A percentile compares a stretch with the other conserved stretches of the same genome.
phyloP scores from a whole-genome alignment of 2,113 vertebrate species.

The Albula glossodonta region DNA sequence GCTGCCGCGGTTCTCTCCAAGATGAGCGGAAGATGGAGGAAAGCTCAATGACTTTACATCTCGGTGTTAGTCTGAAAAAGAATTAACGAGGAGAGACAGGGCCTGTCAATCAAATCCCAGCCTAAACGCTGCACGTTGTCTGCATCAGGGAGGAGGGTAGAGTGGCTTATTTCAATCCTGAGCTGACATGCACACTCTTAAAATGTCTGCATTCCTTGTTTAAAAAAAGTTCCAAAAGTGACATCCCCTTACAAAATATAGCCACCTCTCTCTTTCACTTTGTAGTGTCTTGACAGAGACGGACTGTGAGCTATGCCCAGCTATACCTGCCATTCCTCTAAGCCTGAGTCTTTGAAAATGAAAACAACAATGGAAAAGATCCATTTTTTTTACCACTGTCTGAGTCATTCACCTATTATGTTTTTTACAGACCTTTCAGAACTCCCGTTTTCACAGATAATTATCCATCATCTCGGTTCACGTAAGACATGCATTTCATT shows the following conservation, averaged over 20 bases:
- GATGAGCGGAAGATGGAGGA: neutral
- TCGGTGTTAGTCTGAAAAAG: neutral
- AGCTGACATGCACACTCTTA: neutral
- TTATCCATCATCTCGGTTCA: too few species aligned
- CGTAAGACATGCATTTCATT: too few species aligned
- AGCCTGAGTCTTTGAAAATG: neutral
- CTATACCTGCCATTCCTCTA: neutral
- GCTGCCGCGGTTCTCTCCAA: neutral
- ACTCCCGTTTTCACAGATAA: too few species aligned
- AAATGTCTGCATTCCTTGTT: neutral
- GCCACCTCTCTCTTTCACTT: neutral
- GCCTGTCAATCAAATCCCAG: neutral
- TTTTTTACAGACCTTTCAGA: neutral
- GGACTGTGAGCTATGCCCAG: neutral
- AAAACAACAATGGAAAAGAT: neutral
- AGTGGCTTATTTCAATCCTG: neutral
- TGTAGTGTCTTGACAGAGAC: neutral
- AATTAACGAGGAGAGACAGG: neutral
- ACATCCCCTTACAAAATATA: neutral
- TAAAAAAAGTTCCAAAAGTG: too few species aligned
- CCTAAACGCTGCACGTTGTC: too few species aligned
- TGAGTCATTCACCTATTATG: neutral
- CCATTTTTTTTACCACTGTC: neutral
- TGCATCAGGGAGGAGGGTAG: neutral
- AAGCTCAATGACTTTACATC: neutral